phyloP scores from a whole-genome alignment of 35 echinoderm and acorn worm species.

The Amphiura filiformis region DNA sequence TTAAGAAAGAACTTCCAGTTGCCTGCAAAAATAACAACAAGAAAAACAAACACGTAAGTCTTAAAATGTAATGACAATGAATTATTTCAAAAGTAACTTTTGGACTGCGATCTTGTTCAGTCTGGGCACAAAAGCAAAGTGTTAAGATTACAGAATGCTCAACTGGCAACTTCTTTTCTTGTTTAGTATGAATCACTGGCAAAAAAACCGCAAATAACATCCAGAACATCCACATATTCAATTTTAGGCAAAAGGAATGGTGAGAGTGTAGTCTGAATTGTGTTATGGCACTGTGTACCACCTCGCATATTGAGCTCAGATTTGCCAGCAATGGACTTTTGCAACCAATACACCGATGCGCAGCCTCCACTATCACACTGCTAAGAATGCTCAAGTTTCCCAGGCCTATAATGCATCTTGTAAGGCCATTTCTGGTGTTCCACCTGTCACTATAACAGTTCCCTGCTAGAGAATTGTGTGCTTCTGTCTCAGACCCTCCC shows the following conservation, averaged over 20 bases:
- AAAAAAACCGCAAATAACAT: too few relatives aligned
- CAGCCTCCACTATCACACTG: background rate
- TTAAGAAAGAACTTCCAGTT: background rate
- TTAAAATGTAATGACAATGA: too few relatives aligned
- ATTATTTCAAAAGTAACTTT: too few relatives aligned
- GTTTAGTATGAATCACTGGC: too few relatives aligned
- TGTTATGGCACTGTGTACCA: constrained; percentile 4
- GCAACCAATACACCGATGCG: background rate
- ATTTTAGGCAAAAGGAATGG: background rate
- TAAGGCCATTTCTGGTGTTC: background rate
- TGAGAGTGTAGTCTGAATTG: constrained; percentile 14
- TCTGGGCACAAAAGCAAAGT: too few relatives aligned
- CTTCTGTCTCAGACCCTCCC: constrained; percentile 1
- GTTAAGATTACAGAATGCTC: too few relatives aligned
- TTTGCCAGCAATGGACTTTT: constrained; percentile 10
- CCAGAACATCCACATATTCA: too few relatives aligned
- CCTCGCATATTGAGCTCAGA: background rate
- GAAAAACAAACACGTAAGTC: too few relatives aligned
- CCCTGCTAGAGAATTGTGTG: background rate
- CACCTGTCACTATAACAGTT: background rate
- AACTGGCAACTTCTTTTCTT: too few relatives aligned
- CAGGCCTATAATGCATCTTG: background rate
- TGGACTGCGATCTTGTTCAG: too few relatives aligned
- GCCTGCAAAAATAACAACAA: background rate
- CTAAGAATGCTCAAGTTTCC: background rate